Evolutionary conservation across 53 echinoderm and acorn worm species (phyloP).

Genomic region (Paracentrotus lividus): DNA sequence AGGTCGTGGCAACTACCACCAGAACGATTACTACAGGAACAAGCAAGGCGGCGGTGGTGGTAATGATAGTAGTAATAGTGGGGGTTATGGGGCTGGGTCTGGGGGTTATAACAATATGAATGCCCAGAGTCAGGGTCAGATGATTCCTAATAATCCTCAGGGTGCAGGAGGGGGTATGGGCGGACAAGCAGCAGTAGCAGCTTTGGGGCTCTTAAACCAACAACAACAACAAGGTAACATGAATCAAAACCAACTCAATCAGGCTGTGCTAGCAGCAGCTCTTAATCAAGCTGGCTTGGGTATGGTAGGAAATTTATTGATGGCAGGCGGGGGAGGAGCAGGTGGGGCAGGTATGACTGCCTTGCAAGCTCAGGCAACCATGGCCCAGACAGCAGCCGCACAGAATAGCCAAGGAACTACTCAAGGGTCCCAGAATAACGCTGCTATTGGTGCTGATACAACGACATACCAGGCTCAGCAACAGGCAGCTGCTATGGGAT

Average conservation of each 20-base stretch:
- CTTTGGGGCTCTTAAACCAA: slow-evolving; percentile 74
- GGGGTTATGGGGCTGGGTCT: slow-evolving; percentile 57
- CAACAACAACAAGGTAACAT: slow-evolving; percentile 89
- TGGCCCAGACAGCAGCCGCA: slow-evolving; percentile 25
- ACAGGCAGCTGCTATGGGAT: slow-evolving; percentile 52
- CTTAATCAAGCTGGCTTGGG: slow-evolving; percentile 94
- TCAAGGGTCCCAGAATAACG: background rate
- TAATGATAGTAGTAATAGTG: slow-evolving; percentile 67
- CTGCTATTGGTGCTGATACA: background rate
- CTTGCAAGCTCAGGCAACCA: slow-evolving; percentile 52
- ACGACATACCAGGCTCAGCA: slow-evolving; percentile 40
- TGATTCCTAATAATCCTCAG: slow-evolving; percentile 72
- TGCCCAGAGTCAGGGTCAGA: slow-evolving; percentile 47
- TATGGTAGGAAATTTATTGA: slow-evolving; percentile 84
- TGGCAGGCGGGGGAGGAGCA: too few species aligned
- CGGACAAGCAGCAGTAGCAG: slow-evolving; percentile 48
- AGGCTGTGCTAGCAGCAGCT: slow-evolving; percentile 85
- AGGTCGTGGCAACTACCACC: slow-evolving; percentile 43
- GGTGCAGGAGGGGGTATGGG: slow-evolving; percentile 70
- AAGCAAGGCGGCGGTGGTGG: slow-evolving; percentile 68
- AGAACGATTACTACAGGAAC: slow-evolving; percentile 53
- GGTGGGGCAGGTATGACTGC: slow-evolving; percentile 64
- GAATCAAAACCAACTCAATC: slow-evolving; percentile 78
- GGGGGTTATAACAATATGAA: slow-evolving; percentile 65
- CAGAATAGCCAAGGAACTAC: background rate